Base-by-base conservation (phyloP, 2,888 invertebrate species). In the Dioctria rufipes region DNA sequence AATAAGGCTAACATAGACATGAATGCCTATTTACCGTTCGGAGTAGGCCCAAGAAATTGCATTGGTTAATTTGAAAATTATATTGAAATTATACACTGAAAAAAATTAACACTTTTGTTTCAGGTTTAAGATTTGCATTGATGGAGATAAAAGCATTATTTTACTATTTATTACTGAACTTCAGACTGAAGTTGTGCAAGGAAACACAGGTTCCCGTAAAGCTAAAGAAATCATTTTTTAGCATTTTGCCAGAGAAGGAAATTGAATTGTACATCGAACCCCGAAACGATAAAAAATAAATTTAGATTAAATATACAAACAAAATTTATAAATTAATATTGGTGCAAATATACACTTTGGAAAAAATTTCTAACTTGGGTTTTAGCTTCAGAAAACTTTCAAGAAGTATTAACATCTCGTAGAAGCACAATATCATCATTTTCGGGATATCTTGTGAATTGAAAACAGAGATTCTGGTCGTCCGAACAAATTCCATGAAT, bases 1-100 rank as follows among this genome's bases (percentile, higher is more conserved):
- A 90, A 89, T 81, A 85, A 87, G 5, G 39, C 60, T 39, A 87
- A 87, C 42, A 87, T 90, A 13, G 84, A 87, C 11, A 89, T 89
- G 0, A 89, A 89, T 65, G 86, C 90, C 0, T 92, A 91, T 82
- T 83, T 90, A 83, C 92, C 92, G 0, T 92, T 92, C 80, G 92
- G 92, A 2, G 51, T 89, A 0, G 93, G 93, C 3, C 93, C 91
- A 2, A 90, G 93, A 80, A 92, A 90, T 85, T 93, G 93, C 83
- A 91, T 93, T 78, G 93, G 92, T 69, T 37, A 67, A n/a, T 42
- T 39, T 78, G 69, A 5, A 40, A 11, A 78, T 43, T 39, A 37
- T 49, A n/a, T n/a, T n/a, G n/a, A n/a, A n/a, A n/a, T n/a, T n/a
- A n/a, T n/a, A n/a, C 54, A 11, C 5, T 9, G 5, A 11, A 4